Percentiles rank a stretch among this genome's conserved stretches.
These are phyloP conservation scores for Ditula angustiorana DNA, from an alignment of 2,888 invertebrate species.

Conservation along the genomic window DNA sequence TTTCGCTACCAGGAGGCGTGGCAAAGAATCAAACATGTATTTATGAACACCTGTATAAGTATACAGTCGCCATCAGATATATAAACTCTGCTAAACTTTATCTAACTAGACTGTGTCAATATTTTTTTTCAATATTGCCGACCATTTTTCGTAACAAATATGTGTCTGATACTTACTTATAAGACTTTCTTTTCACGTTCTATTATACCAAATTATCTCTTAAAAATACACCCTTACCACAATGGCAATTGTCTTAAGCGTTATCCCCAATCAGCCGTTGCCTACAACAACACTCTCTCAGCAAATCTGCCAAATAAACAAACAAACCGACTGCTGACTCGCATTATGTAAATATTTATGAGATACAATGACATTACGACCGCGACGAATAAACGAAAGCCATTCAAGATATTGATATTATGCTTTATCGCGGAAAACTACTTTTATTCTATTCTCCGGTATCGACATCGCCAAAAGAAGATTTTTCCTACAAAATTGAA, in stretches of 20 bases:
- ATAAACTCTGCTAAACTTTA: too few relatives aligned
- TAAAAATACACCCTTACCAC: slow-evolving; percentile 29
- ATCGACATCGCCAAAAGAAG: background rate
- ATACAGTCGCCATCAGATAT: too few relatives aligned
- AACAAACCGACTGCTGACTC: slow-evolving; percentile 25
- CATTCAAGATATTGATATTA: slow-evolving; percentile 32
- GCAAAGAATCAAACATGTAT: too few relatives aligned
- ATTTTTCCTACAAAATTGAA: too few relatives aligned
- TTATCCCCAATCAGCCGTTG: slow-evolving; percentile 39
- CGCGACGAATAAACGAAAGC: slow-evolving; percentile 40
- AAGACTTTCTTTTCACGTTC: background rate
- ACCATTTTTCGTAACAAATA: background rate
- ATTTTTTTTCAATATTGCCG: background rate
- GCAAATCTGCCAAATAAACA: slow-evolving; percentile 39
- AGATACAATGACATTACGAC: slow-evolving; percentile 42
- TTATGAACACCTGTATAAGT: too few relatives aligned
- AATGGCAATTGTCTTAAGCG: slow-evolving; percentile 27
- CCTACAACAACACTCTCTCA: slow-evolving; percentile 36
- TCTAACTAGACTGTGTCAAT: too few relatives aligned
- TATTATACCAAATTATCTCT: slow-evolving; percentile 8
- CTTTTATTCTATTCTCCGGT: slow-evolving; percentile 9
- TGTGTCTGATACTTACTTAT: background rate
- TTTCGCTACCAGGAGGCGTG: too few relatives aligned
- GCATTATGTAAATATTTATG: slow-evolving; percentile 46
- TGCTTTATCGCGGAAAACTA: slow-evolving; percentile 32